phyloP scores from a whole-genome alignment of 2,888 invertebrate species.

The Megalurothrips usitatus region DNA sequence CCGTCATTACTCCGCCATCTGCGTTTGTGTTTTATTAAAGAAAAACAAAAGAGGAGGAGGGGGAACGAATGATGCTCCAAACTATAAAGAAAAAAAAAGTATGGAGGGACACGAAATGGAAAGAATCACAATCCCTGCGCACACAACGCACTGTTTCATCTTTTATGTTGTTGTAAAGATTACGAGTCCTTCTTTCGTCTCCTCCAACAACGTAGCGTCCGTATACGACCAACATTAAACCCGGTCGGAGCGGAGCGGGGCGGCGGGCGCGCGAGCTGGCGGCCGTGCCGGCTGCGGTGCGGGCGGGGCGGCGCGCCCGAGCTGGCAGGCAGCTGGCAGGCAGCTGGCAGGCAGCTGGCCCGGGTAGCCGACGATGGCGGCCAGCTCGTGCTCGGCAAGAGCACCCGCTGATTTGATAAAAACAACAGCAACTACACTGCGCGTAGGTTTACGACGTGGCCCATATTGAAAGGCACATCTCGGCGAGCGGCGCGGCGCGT shows the following conservation, averaged over 20 bases:
- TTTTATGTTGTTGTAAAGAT: conserved; percentile 11
- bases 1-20: neutral
- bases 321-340: too few relatives aligned
- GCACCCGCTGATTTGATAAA: too few relatives aligned
- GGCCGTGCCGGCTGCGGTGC: neutral
- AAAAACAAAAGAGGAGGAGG: too few relatives aligned
- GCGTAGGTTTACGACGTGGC: too few relatives aligned
- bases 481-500: too few relatives aligned
- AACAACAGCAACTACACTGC: too few relatives aligned
- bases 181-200: conserved; percentile 5
- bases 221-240: conserved; percentile 6
- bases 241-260: neutral
- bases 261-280: too few relatives aligned
- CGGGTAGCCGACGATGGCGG: too few relatives aligned
- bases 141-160: neutral
- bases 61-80: neutral
- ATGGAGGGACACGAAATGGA: neutral
- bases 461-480: too few relatives aligned
- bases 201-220: neutral
- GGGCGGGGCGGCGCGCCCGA: neutral
- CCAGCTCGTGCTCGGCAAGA: too few relatives aligned
- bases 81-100: neutral
- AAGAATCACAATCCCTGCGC: neutral
- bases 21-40: neutral
- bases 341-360: too few relatives aligned